phyloP scores from a whole-genome alignment of 2,797 vertebrate genomes.

The Sebastes aleutianus region DNA sequence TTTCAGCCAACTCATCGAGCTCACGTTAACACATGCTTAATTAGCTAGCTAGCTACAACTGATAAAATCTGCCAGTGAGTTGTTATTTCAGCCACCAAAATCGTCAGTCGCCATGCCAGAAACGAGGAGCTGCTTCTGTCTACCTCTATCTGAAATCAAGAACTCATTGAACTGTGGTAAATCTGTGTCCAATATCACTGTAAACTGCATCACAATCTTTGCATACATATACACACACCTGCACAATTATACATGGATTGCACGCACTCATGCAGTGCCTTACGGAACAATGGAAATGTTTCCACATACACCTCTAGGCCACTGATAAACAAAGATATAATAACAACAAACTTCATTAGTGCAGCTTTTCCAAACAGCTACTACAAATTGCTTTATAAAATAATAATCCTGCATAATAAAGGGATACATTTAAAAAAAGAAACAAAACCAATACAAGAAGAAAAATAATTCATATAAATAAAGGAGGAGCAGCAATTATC shows the following conservation, averaged over 20 bases:
- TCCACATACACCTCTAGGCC: neutral
- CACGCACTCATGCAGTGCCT: neutral
- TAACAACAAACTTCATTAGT: neutral
- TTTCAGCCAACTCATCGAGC: neutral
- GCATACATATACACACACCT: neutral
- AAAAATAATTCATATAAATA: neutral
- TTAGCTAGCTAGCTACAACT: neutral
- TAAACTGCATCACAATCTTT: neutral
- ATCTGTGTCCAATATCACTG: neutral
- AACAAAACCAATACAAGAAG: neutral
- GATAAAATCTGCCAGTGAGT: neutral
- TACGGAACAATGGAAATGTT: neutral
- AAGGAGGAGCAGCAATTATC: constrained; percentile 19
- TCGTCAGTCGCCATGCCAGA: neutral
- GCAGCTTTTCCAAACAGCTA: neutral
- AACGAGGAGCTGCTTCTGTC: neutral
- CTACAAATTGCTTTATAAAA: neutral
- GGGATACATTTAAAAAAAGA: neutral
- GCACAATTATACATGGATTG: neutral
- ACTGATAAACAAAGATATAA: neutral
- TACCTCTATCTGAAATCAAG: neutral
- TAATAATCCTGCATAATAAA: constrained; percentile 1
- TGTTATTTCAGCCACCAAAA: neutral
- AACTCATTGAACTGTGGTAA: neutral
- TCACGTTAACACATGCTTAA: neutral